Base-by-base conservation (phyloP, 1,140 invertebrate species). In the Lordiphosa stackelbergi region DNA sequence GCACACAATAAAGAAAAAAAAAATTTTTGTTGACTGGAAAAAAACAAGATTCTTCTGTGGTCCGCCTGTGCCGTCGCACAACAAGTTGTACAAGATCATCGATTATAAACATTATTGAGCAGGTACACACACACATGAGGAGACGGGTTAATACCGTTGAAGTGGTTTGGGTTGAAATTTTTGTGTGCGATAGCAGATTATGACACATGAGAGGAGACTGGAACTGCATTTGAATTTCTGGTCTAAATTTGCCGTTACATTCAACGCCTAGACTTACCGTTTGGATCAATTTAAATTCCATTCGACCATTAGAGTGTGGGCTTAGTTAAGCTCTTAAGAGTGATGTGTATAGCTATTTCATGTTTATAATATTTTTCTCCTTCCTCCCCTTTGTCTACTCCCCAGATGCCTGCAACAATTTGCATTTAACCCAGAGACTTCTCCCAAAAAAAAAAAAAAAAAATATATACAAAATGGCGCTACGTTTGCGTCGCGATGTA, bases 401-500 rank as follows among this genome's bases (percentile, higher is more conserved):
- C 4, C 22, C 22, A 24, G 22, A 24, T 24, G 22, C 22, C 22
- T 5, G 5, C 22, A 5, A 24, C 22, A 54, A 10, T 12, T 41
- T 37, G 66, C 66, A 70, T 64, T 55, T 70, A 68, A 37, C 13
- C 10, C 7, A 31, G 28, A 31, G 28, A 31, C 28, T 31, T 31
- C 7, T 2, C 37, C 13, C 19, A 37, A 28, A 7, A 28, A 43
- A 43, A n/a, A 34, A 10, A 36, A 16, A 22, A 16, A 8, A 38
- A 13, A 16, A n/a, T 46, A 35, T 1, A 3, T 8, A 36, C 10
- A 79, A 64, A 37, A 92, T 92, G 92, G 92, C 92, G 85, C 85
- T 93, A 73, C 91, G 93, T 88, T 88, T 93, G 73, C 92, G 93
- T 84, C 95, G 95, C 85, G 95, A 96, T 86, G 93, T 96, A 69